These are phyloP conservation scores for Ptychodera flava DNA, from an alignment of 35 echinoderm and acorn worm genomes.

Conservation along the genomic window DNA sequence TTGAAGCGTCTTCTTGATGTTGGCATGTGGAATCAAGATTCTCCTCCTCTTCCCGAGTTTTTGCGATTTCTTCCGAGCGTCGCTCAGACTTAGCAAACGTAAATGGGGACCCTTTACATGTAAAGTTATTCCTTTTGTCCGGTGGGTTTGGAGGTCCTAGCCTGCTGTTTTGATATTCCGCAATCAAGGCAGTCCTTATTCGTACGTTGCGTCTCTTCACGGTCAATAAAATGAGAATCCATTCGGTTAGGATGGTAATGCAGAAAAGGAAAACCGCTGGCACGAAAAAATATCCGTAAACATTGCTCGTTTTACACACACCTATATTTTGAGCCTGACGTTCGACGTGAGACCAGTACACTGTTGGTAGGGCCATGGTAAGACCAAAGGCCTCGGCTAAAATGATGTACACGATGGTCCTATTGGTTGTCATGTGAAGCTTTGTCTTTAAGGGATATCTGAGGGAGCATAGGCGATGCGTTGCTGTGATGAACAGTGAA, in stretches of 20 bases:
- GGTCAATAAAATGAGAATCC: neutral
- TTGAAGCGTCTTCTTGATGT: too few relatives aligned
- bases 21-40: too few relatives aligned
- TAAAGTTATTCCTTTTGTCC: too few relatives aligned
- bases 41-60: neutral
- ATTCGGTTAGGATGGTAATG: neutral
- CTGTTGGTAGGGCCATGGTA: neutral
- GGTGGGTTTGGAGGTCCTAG: too few relatives aligned
- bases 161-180: too few relatives aligned
- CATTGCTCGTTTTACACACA: neutral
- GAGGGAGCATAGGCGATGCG: neutral
- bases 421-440: neutral
- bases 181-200: neutral
- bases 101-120: neutral
- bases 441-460: neutral
- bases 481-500: neutral
- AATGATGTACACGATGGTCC: neutral
- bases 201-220: neutral
- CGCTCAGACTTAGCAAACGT: neutral
- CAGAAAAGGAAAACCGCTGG: neutral
- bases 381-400: neutral
- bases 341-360: neutral
- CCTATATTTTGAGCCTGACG: neutral
- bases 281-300: neutral
- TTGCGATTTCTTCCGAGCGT: neutral